phyloP scores from a whole-genome alignment of 2,888 invertebrate genomes.

The Megalurothrips usitatus region DNA sequence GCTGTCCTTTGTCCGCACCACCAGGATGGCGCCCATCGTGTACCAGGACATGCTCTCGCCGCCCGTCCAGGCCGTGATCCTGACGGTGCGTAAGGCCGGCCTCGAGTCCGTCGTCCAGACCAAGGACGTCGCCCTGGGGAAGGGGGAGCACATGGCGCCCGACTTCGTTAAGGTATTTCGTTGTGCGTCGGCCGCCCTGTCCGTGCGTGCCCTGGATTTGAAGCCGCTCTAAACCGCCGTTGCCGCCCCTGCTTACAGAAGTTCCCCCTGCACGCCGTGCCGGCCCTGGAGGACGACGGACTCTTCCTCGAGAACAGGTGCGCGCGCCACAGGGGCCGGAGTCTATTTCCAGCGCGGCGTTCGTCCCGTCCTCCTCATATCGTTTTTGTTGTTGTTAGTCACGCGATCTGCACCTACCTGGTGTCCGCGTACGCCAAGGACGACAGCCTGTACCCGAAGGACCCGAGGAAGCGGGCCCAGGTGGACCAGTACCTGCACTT shows the following conservation, averaged over 20 bases:
- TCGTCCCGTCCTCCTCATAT: no score
- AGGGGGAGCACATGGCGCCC: background rate
- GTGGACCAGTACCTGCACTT: slow-evolving; percentile 3
- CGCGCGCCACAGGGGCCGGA: no score
- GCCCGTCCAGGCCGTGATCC: background rate
- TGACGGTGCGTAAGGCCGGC: background rate
- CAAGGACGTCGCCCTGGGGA: background rate
- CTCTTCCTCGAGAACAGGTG: background rate
- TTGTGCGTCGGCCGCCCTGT: no score
- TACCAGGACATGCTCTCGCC: background rate
- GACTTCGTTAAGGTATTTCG: slow-evolving; percentile 13
- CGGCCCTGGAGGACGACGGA: background rate
- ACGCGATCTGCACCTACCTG: background rate
- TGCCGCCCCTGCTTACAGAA: background rate
- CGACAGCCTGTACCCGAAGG: background rate
- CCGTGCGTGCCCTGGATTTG: no score
- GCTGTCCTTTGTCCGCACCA: no score
- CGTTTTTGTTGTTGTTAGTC: background rate
- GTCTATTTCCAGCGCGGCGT: no score
- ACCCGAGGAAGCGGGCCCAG: background rate
- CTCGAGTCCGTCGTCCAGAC: background rate
- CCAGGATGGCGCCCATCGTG: background rate
- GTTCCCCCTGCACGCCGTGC: slow-evolving; percentile 3
- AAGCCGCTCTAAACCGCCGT: no score
- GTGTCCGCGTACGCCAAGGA: background rate